Base-by-base conservation (phyloP, 1,140 invertebrate genomes). In the Drosophila equinoxialis region DNA sequence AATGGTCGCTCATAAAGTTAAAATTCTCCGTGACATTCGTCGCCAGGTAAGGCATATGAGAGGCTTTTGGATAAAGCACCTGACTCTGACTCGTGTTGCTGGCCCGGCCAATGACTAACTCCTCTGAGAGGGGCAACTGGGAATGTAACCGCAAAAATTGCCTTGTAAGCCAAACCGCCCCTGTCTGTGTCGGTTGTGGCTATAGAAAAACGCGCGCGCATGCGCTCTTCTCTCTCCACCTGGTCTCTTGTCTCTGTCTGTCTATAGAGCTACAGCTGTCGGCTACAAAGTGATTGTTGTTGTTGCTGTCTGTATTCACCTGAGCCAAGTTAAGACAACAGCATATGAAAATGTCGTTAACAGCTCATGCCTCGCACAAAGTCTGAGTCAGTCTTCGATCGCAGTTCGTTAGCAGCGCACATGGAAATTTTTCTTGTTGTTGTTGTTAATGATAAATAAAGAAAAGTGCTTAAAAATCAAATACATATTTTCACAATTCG, bases 321-420 rank as follows among this genome's bases (percentile, higher is more conserved):
- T 30, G 30, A 84, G 84, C 84, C 80, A 74, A 74, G 84, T 78
- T 87, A 81, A 89, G 5, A 30, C 69, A 86, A 57, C 65, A 58
- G 13, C 48, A 30, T 30, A 30, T 60, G 39, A 33, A 68, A 80
- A 66, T 64, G 63, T 54, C 60, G 58, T 66, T 23, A 61, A 67
- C 45, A 51, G 17, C 45, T 51, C 45, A 51, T 51, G 39, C 41
- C 48, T 58, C 57, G 76, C 64, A 68, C 61, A 70, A 55, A 20
- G 26, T 55, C 55, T 82, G 83, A 87, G 77, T 87, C 83, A 87
- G 83, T 87, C 84, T 61, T 61, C 58, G 66, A 89, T 66, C 83
- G 66, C 60, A 72, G 80, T 69, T 89, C 77, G 73, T 61, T 68
- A 55, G 61, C 23, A 76, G 59, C 73, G 65, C 76, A 30, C 30